A percentile compares a stretch with the other conserved stretches of the same genome.
Evolutionary conservation across 2,113 vertebrate genomes (phyloP).

Genomic region (Manacus vitellinus): DNA sequence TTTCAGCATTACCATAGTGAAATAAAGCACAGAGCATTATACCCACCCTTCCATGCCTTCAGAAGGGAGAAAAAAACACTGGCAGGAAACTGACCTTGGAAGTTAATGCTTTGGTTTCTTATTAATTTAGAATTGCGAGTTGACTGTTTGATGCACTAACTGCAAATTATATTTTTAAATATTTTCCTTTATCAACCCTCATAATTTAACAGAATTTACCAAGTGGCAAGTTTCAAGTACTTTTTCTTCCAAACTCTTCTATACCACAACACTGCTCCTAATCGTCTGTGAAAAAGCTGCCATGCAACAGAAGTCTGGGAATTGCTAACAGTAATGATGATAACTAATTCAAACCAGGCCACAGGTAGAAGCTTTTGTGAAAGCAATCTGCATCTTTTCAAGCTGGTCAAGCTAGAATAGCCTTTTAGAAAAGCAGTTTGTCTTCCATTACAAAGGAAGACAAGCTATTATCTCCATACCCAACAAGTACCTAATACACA

Average conservation of each 20-base stretch:
- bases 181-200: slow-evolving; percentile 6
- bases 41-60: neutral
- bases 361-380: neutral
- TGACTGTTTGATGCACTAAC: slow-evolving; percentile 24
- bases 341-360: slow-evolving; percentile 28
- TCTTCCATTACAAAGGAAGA: neutral
- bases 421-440: neutral
- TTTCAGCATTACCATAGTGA: neutral
- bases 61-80: neutral
- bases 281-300: slow-evolving; percentile 59
- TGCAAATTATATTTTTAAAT: slow-evolving; percentile 24
- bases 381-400: slow-evolving; percentile 31
- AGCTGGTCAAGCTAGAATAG: slow-evolving; percentile 3
- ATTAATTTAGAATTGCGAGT: slow-evolving; percentile 2
- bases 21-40: neutral
- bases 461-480: neutral
- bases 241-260: neutral
- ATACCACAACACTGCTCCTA: neutral
- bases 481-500: neutral
- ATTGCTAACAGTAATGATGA: slow-evolving; percentile 26
- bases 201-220: slow-evolving; percentile 24
- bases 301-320: slow-evolving; percentile 34
- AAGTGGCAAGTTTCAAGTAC: slow-evolving; percentile 6
- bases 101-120: neutral
- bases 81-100: neutral